These are phyloP conservation scores for Adelphocoris suturalis DNA, from an alignment of 2,888 invertebrate genomes.

Conservation along the genomic window DNA sequence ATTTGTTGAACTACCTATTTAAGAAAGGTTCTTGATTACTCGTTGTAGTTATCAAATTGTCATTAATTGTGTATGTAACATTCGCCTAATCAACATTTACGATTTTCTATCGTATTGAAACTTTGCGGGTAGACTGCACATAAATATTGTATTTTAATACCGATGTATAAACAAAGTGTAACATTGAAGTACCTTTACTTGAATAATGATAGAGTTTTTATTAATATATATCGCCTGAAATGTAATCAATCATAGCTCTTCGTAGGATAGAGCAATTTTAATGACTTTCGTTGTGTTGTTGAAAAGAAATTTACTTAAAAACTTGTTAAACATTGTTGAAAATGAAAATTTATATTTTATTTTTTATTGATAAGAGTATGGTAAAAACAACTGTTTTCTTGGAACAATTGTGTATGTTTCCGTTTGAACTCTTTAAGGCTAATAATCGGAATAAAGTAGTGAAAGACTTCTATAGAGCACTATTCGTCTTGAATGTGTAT, in stretches of 20 bases:
- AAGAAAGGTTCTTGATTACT: too few relatives aligned
- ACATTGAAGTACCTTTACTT: not conserved
- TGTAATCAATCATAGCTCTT: not conserved
- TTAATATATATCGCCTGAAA: not conserved
- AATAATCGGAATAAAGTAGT: not conserved
- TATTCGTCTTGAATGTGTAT: not conserved
- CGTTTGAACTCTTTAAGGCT: not conserved
- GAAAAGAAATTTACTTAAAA: slow-evolving; percentile 9
- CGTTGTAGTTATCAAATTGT: not conserved
- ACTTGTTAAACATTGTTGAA: slow-evolving; percentile 5
- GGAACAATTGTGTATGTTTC: not conserved
- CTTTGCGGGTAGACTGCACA: slow-evolving; percentile 36
- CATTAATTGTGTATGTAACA: not conserved
- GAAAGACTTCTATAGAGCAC: too few relatives aligned
- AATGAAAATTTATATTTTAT: slow-evolving; percentile 12
- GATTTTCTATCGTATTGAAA: slow-evolving; percentile 11
- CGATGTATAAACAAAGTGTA: slow-evolving; percentile 3
- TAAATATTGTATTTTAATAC: slow-evolving; percentile 38
- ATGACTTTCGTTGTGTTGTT: slow-evolving; percentile 39
- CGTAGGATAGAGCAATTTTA: not conserved
- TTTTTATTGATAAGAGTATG: not conserved
- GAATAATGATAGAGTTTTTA: slow-evolving; percentile 13
- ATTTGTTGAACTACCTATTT: not conserved
- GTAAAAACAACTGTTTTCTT: not conserved
- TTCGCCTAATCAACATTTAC: not conserved